Evolutionary conservation across 2,797 vertebrate genomes (phyloP), one percentile per base, ranked within the genome.

Genomic region (Toxotes lorentzi): DNA sequence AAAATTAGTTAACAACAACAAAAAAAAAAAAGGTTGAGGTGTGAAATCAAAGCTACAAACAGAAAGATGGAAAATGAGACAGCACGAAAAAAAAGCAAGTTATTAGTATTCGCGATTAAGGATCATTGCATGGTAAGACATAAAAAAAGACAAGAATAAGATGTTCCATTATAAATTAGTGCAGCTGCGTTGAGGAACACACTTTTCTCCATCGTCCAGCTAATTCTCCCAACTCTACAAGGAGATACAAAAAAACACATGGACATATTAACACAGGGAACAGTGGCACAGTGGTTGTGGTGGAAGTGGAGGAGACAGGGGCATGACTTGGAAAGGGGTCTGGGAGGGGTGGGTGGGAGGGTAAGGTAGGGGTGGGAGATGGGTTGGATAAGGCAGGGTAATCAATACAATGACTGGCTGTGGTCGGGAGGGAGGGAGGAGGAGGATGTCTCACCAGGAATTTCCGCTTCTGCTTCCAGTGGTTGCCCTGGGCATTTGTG

Each of bases 401-500:
- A 86, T 86, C 76, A 58, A 85, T 76, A 85, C 61, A 74, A 60
- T 74, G 76, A 48, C 41, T 30, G 78, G 76, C 58, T 58, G 56
- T 47, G 69, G 63, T 63, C 60, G 54, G 38, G 13, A 65, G 38
- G 34, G 62, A 61, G 48, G 64, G 27, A 77, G 78, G 76, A 81
- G 71, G 74, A 69, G 51, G 78, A 63, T 51, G 35, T 89, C 96
- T 97, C 94, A 99, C 98, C 98, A 99, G 94, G 95, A 99, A 99
- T 95, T 98, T 99, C 89, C 98, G 95, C 73, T 98, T 98, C 95
- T 99, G 97, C 92, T 98, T 99, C 98, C 98, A 99, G 93, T 98
- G 97, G 95, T 97, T 99, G 89, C 97, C 98, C 90, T 99, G 97
- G 82, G 98, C 98, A 30, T 99, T 99, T 21, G 98, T 99, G 86